A percentile compares a stretch with the other conserved stretches of the same genome.
phyloP scores from a whole-genome alignment of 2,797 vertebrate genomes.

The Rhynchonycteris naso region DNA sequence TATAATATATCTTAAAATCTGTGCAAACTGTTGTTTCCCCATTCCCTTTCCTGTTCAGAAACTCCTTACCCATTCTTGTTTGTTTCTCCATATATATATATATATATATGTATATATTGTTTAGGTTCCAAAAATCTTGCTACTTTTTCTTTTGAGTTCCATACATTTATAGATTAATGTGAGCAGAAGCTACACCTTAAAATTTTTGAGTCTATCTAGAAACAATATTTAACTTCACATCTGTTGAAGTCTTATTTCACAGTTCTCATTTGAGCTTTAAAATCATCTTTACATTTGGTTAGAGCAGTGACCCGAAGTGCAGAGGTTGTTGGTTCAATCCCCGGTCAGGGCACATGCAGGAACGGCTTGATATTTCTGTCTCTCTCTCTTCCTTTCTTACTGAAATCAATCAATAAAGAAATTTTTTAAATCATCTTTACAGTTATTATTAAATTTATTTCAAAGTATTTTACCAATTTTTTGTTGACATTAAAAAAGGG shows the following conservation, averaged over 20 bases:
- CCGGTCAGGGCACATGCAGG: too few relatives aligned
- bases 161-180: not conserved
- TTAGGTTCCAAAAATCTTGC: not conserved
- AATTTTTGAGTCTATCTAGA: not conserved
- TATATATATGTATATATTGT: not conserved
- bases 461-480: not conserved
- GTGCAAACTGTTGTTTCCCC: not conserved
- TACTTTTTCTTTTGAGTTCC: conserved; percentile 6
- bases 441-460: not conserved
- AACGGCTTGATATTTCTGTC: too few relatives aligned
- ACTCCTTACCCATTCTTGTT: not conserved
- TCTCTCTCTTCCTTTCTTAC: too few relatives aligned
- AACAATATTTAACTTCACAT: not conserved
- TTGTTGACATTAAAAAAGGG: not conserved
- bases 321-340: too few relatives aligned
- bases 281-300: not conserved
- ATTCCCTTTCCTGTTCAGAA: not conserved
- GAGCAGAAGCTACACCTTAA: not conserved
- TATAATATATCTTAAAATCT: not conserved
- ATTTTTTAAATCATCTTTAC: not conserved
- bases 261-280: not conserved
- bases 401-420: too few relatives aligned
- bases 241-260: not conserved
- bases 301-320: too few relatives aligned
- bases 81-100: not conserved